Base-by-base conservation (phyloP, 2,888 invertebrate species). In the Drosophila helvetica region DNA sequence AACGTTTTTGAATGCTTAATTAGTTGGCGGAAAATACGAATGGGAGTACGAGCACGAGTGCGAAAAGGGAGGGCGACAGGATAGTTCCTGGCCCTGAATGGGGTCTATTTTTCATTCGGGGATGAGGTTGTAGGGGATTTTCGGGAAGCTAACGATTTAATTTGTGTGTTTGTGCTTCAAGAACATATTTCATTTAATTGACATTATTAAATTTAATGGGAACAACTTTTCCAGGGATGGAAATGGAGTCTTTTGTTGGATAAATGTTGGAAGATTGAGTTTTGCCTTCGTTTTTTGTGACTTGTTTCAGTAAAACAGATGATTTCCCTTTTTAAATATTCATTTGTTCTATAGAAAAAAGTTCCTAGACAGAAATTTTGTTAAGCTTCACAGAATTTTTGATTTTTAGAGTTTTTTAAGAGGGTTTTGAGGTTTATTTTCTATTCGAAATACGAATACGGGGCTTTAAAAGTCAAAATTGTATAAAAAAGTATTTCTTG, bases 1-100 rank as follows among this genome's bases (percentile, higher is more conserved):
- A 87, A 84, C 79, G 80, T 82, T 84, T 81, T 80, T 82, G 84
- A 88, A 88, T 88, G 78, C 79, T 77, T 88, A 88, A 88, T 88
- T 88, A 82, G 86, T 80, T 86, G 71, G 64, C 64, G 69, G 66
- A 67, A 55, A 65, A 74, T 50, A 55, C 43, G 67, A 72, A 67
- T 61, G 59, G 50, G 51, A 50, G 54, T 43, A 50, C 46, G 51
- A 30, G 27, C 8, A 18, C 27, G 46, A 12, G 56, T 27, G 30
- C 22, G 22, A 22, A 22, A 3, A 22, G n/a, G n/a, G 46, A 19
- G 46, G 46, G 46, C 46, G 19, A 45, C 30, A 25, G 56, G 33
- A n/a, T 38, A 38, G 38, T 15, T 12, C 5, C 33, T 5, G 33
- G 33, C 12, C 5, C 1, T 33, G 33, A 33, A 12, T n/a, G 15